Percentiles rank a stretch among this genome's conserved stretches.
Evolutionary conservation across 2,888 invertebrate species (phyloP).

Genomic region (Dorcus hopei): DNA sequence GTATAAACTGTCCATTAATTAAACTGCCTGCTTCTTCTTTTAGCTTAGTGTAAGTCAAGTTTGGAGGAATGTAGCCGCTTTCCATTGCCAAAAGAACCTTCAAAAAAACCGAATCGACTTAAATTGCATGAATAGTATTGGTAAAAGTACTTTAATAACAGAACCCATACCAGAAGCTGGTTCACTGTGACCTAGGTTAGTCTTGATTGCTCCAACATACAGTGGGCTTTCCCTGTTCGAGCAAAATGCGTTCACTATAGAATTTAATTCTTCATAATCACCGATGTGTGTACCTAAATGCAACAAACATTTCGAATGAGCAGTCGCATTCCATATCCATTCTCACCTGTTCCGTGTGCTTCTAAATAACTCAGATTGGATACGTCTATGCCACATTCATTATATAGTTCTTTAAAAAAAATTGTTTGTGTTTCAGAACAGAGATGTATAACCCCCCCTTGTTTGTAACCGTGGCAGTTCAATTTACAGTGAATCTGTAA

Average conservation of each 20-base stretch:
- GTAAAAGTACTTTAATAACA: slow-evolving; percentile 64
- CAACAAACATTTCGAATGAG: no score
- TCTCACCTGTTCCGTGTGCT: slow-evolving; percentile 53
- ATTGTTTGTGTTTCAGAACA: slow-evolving; percentile 57
- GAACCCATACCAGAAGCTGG: slow-evolving; percentile 81
- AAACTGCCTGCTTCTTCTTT: slow-evolving; percentile 55
- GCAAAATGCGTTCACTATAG: slow-evolving; percentile 78
- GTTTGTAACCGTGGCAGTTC: slow-evolving; percentile 46
- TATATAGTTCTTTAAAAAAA: slow-evolving; percentile 62
- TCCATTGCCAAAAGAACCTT: slow-evolving; percentile 71
- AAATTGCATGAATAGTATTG: neutral
- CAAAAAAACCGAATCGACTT: neutral
- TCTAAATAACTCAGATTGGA: slow-evolving; percentile 73
- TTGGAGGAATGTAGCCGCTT: slow-evolving; percentile 76
- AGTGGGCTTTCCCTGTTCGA: slow-evolving; percentile 72
- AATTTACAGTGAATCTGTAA: slow-evolving; percentile 38
- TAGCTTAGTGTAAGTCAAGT: slow-evolving; percentile 65
- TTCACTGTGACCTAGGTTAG: slow-evolving; percentile 92
- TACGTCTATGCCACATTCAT: slow-evolving; percentile 70
- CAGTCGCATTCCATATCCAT: slow-evolving; percentile 45
- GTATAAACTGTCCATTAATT: slow-evolving; percentile 48
- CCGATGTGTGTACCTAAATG: slow-evolving; percentile 68
- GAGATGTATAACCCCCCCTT: slow-evolving; percentile 45
- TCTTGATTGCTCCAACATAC: slow-evolving; percentile 86
- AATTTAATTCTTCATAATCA: slow-evolving; percentile 87